Evolutionary conservation across 2,113 vertebrate genomes (phyloP), one percentile per base, ranked within the genome.

Genomic region (Laticauda colubrina): DNA sequence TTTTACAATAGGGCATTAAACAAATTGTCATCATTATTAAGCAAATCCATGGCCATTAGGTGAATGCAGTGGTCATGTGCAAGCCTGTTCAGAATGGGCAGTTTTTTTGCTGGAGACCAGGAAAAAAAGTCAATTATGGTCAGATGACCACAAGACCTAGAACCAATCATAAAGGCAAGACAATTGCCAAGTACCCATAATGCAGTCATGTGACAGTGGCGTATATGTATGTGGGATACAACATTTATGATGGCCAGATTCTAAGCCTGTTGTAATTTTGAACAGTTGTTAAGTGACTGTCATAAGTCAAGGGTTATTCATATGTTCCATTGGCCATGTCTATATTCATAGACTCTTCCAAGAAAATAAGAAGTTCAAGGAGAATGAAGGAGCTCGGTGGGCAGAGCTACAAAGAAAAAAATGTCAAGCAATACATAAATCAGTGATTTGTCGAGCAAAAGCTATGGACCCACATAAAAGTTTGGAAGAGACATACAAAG

Each of bases 401-500:
- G 93, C 98, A 94, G 98, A 96, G 91, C 97, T 95, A 90, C 98
- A 98, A 94, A 98, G 97, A 89, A 97, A 97, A 94, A 98, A 97
- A 93, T 97, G 98, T 90, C 97, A 98, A 92, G 97, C 97, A 39
- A 98, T 99, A 95, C 98, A 93, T 88, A 98, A 97, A 94, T 98
- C 98, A 1, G 96, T 99, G 91, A 95, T 95, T 43, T 97, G 97
- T 21, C 98, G 98, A 92, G 98, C 99, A 89, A 99, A 98, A 97
- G 97, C 98, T 56, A 96, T 99, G 97, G 99, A 99, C 96, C 98
- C 98, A 3, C 98, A 98, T 94, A 98, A 95, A 95, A 99, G 98
- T 94, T 97, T 99, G 92, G 98, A 98, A 96, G 98, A 99, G 51
- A 98, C 97, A 34, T 97, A 97, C 81, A 97, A 97, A 89, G 98